Conservation (phyloP, 2,888 invertebrate species). For the Nebria brevicollis region DNA sequence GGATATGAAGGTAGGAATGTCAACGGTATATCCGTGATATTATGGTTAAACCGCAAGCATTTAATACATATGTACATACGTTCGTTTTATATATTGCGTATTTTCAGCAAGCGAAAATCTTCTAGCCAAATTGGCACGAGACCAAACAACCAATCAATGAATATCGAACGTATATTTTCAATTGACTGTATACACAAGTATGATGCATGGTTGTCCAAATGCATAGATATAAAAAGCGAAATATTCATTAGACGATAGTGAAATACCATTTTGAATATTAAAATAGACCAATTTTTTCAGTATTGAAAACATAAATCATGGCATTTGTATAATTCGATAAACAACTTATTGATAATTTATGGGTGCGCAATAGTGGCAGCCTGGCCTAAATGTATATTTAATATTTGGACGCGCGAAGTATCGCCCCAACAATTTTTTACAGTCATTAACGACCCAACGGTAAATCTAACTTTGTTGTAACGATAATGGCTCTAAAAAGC, state of each 20-base stretch:
- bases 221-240: neutral
- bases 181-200: neutral
- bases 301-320: neutral
- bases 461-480: neutral
- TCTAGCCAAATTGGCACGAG: neutral
- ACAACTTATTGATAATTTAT: too few species aligned
- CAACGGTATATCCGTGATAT: neutral
- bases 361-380: too few species aligned
- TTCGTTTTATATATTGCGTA: neutral
- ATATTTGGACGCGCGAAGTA: neutral
- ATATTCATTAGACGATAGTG: neutral
- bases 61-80: neutral
- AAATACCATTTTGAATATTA: neutral
- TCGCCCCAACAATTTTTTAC: neutral
- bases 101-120: neutral
- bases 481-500: neutral
- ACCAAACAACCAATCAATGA: neutral
- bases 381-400: neutral
- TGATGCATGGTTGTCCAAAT: neutral
- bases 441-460: neutral
- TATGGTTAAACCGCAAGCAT: neutral
- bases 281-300: neutral
- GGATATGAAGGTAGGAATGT: slow-evolving; percentile 8
- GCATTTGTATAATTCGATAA: too few species aligned
- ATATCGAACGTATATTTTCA: neutral